Conservation (phyloP, 2,888 invertebrate species). For the Sericinus montela region DNA sequence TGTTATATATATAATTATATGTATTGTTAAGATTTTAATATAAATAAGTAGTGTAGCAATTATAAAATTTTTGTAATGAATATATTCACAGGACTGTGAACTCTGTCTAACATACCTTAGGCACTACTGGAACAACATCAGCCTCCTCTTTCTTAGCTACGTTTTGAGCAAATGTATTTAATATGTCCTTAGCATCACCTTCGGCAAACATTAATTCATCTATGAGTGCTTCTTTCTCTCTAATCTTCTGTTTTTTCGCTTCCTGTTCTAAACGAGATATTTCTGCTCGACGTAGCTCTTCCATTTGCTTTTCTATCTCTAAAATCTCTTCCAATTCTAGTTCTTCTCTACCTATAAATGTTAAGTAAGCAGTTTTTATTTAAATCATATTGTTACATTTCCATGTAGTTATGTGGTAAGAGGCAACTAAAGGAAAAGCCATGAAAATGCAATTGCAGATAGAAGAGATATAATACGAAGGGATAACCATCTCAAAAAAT, state of each 20-base stretch:
- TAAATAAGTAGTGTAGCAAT: too few species aligned
- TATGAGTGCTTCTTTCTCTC: slow-evolving; percentile 94
- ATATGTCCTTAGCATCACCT: slow-evolving; percentile 91
- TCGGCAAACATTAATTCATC: slow-evolving; percentile 97
- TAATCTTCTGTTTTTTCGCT: slow-evolving; percentile 89
- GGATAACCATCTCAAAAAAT: too few species aligned
- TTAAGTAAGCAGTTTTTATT: too few species aligned
- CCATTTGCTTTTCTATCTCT: slow-evolving; percentile 88
- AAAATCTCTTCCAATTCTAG: slow-evolving; percentile 91
- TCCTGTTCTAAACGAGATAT: slow-evolving; percentile 82
- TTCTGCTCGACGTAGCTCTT: slow-evolving; percentile 86
- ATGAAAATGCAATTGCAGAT: too few species aligned
- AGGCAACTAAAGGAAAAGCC: too few species aligned
- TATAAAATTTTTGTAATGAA: too few species aligned
- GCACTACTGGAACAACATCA: slow-evolving; percentile 58
- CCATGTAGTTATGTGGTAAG: too few species aligned
- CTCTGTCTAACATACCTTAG: slow-evolving; percentile 49
- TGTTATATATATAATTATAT: too few species aligned
- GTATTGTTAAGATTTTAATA: too few species aligned
- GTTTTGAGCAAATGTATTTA: slow-evolving; percentile 87
- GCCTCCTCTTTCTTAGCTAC: slow-evolving; percentile 84
- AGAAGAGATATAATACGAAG: too few species aligned
- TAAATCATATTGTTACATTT: too few species aligned
- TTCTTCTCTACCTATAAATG: slow-evolving; percentile 83
- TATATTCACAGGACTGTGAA: neutral